Percentiles rank a stretch among this genome's conserved stretches.
These are phyloP conservation scores for Caenorhabditis brenneri DNA, from an alignment of 1,140 invertebrate genomes.

Conservation along the genomic window DNA sequence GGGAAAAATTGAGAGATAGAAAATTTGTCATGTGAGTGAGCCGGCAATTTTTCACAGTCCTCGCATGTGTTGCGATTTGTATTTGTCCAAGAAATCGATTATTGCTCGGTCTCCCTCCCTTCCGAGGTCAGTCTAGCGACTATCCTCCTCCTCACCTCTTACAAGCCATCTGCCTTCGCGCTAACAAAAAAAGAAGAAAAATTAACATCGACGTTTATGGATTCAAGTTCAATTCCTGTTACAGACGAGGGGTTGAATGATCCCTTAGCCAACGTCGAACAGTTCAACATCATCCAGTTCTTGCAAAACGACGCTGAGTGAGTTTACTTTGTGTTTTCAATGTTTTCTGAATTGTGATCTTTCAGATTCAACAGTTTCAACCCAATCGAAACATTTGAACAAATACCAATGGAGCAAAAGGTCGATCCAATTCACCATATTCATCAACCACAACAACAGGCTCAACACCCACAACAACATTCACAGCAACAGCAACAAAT, in stretches of 20 bases:
- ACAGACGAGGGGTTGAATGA: slow-evolving; percentile 66
- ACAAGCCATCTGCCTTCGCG: neutral
- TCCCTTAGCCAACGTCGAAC: slow-evolving; percentile 57
- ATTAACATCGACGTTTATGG: neutral
- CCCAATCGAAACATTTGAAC: slow-evolving; percentile 56
- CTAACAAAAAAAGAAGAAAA: neutral
- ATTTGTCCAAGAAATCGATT: slow-evolving; percentile 25
- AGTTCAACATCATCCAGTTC: slow-evolving; percentile 65
- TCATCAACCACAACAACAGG: neutral
- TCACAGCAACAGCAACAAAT: neutral
- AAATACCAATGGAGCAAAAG: slow-evolving; percentile 2
- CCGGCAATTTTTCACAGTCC: neutral
- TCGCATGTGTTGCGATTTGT: slow-evolving; percentile 32
- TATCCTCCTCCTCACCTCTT: neutral
- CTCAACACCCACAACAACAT: neutral
- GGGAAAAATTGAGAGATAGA: neutral
- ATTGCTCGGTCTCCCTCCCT: neutral
- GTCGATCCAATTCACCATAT: neutral
- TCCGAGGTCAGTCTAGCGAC: neutral
- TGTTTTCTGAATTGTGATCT: neutral
- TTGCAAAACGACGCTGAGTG: slow-evolving; percentile 58
- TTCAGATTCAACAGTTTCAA: slow-evolving; percentile 52
- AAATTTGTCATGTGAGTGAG: neutral
- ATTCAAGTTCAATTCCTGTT: slow-evolving; percentile 3
- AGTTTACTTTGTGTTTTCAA: neutral